Base-by-base conservation (phyloP, 2,797 vertebrate species). In the Bothrops alternatus region DNA sequence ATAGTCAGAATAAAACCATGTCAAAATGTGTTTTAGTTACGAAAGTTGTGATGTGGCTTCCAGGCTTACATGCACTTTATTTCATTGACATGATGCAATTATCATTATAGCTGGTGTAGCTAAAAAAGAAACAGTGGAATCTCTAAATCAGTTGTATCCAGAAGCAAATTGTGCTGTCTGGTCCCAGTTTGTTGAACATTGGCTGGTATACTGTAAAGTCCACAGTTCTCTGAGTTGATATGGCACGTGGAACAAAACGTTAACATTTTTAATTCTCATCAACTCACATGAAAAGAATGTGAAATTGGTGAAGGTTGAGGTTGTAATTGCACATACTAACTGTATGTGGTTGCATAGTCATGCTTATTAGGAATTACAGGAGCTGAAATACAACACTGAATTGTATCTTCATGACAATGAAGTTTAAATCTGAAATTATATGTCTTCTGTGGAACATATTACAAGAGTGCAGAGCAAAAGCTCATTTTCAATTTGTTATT, bases 401-500 rank as follows among this genome's bases (percentile, higher is more conserved):
- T 85, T 63, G 13, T 91, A 13, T 63, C 57, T 12, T 53, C 11
- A 63, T 63, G 10, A 25, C 12, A 47, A 91, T 50, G 20, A 65
- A 53, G 7, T 8, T 55, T 86, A 92, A n/a, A 3, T 50, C 87
- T 32, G 13, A 4, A 37, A 2, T 13, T 12, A 28, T 65, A 47
- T 61, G 42, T 89, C 55, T 0, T 94, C 47, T 90, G 0, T 73
- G 32, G n/a, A 13, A 47, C 14, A 26, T 26, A 3, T 6, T 37
- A 12, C 18, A 32, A 26, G 20, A 26, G 14, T 37, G 47, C 28
- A 87, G 4, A 60, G 16, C 47, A 88, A 56, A 88, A 61, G 6
- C 3, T 93, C 63, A 90, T 86, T 78, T 90, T 57, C 25, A 86
- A 53, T 89, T 90, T 93, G 65, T 53, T 2, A 95, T 94, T 95